Evolutionary conservation across 2,797 vertebrate species (phyloP).

Genomic region (Pterois miles): DNA sequence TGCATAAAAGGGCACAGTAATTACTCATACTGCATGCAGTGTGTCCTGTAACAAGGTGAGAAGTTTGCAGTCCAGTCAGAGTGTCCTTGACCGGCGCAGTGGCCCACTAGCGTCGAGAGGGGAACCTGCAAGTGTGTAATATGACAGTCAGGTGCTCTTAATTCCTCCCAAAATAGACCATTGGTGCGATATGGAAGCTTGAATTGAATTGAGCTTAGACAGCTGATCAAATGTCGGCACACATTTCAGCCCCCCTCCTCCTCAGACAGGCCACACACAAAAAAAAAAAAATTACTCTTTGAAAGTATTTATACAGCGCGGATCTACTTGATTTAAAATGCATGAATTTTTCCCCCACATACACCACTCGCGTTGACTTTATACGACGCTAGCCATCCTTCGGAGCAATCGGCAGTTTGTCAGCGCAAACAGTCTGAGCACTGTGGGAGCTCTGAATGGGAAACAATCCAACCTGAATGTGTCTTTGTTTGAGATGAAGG

Average conservation of each 20-base stretch:
- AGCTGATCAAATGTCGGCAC: not conserved
- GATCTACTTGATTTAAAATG: conserved; percentile 66
- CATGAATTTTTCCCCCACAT: conserved; percentile 25
- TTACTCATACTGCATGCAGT: conserved; percentile 50
- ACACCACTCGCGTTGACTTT: conserved; percentile 19
- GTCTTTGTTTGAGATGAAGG: conserved; percentile 88
- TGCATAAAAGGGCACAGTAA: conserved; percentile 47
- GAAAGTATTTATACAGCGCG: conserved; percentile 28
- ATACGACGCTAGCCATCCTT: conserved; percentile 15
- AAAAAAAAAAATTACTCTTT: conserved; percentile 1
- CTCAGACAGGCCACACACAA: not conserved
- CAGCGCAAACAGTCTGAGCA: conserved; percentile 56
- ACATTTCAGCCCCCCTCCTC: not conserved
- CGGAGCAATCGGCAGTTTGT: conserved; percentile 68
- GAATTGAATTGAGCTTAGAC: conserved; percentile 6
- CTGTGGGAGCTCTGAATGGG: conserved; percentile 63
- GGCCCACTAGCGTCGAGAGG: not conserved
- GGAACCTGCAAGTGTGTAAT: conserved; percentile 14
- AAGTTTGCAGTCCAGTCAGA: conserved; percentile 26
- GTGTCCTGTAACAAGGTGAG: conserved; percentile 47
- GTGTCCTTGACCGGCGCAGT: conserved; percentile 45
- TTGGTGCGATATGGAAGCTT: not conserved
- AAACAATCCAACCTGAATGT: conserved; percentile 85
- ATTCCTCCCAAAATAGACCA: conserved; percentile 3
- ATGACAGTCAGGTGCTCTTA: conserved; percentile 9